Evolutionary conservation across 2,113 vertebrate species (phyloP).

Genomic region (Rhinichthys klamathensis): DNA sequence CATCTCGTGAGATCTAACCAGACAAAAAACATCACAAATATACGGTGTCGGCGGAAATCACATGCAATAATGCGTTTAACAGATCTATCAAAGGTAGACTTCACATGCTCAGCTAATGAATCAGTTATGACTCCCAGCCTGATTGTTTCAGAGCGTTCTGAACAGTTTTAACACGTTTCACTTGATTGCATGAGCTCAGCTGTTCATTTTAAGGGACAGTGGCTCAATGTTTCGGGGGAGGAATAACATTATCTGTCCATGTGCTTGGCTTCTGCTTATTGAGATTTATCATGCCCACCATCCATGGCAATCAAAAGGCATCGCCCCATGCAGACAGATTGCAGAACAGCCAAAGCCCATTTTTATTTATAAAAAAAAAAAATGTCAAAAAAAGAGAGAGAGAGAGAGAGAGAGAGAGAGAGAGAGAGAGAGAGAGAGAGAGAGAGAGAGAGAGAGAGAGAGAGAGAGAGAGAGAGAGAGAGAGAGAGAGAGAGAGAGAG

Average conservation of each 20-base stretch:
- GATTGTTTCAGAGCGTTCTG: constrained; percentile 20
- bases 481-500: not conserved
- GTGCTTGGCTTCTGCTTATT: constrained; percentile 51
- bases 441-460: not conserved
- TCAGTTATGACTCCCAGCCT: constrained; percentile 62
- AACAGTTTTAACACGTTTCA: constrained; percentile 18
- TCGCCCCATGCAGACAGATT: constrained; percentile 54
- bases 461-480: not conserved
- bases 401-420: not conserved
- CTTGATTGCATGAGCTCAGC: constrained; percentile 48
- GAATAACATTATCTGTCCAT: constrained; percentile 54
- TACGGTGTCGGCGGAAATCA: constrained; percentile 55
- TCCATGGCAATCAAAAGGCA: constrained; percentile 48
- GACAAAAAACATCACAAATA: constrained; percentile 57
- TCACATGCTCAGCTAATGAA: constrained; percentile 58
- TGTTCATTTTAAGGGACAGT: constrained; percentile 44
- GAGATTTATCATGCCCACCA: constrained; percentile 47
- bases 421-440: not conserved
- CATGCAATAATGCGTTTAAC: constrained; percentile 61
- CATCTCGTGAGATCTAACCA: constrained; percentile 61
- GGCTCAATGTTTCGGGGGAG: constrained; percentile 43
- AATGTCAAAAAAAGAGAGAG: not conserved
- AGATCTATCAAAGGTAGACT: constrained; percentile 65
- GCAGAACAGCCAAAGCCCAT: constrained; percentile 54
- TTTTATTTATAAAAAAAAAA: constrained; percentile 48